These are phyloP conservation scores for Lutjanus argentimaculatus DNA, from an alignment of 2,797 vertebrate genomes.

Conservation along the genomic window DNA sequence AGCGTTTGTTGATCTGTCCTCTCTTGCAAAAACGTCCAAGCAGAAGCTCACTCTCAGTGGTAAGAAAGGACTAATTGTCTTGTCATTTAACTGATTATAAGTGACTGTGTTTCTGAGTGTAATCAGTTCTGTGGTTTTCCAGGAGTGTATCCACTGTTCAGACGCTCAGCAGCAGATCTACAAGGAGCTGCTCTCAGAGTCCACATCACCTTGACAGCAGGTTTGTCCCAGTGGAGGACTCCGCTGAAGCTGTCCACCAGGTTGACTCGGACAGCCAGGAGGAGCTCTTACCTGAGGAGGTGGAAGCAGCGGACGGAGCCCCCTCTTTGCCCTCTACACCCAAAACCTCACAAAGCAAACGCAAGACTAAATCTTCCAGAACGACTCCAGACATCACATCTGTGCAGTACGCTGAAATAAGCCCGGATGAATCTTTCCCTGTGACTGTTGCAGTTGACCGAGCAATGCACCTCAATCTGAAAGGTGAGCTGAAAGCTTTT, in stretches of 20 bases:
- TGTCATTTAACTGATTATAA: neutral
- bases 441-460: conserved; percentile 91
- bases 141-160: conserved; percentile 95
- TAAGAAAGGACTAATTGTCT: conserved; percentile 40
- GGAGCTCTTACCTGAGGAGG: conserved; percentile 62
- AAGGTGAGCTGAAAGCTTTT: conserved; percentile 83
- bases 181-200: conserved; percentile 91
- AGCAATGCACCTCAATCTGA: conserved; percentile 95
- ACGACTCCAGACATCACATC: conserved; percentile 52
- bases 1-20: conserved; percentile 90
- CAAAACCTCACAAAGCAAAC: conserved; percentile 34
- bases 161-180: conserved; percentile 90
- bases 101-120: neutral
- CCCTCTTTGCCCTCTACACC: conserved; percentile 19
- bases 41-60: conserved; percentile 87
- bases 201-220: conserved; percentile 82
- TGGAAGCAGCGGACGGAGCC: conserved; percentile 33
- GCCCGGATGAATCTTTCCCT: conserved; percentile 86
- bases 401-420: conserved; percentile 19
- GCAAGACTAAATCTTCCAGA: conserved; percentile 44
- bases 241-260: conserved; percentile 28
- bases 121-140: conserved; percentile 44
- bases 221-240: conserved; percentile 27
- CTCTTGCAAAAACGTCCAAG: conserved; percentile 79
- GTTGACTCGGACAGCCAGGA: conserved; percentile 79